Base-by-base conservation (phyloP, 2,888 invertebrate species). In the Oxystoma pomonae region DNA sequence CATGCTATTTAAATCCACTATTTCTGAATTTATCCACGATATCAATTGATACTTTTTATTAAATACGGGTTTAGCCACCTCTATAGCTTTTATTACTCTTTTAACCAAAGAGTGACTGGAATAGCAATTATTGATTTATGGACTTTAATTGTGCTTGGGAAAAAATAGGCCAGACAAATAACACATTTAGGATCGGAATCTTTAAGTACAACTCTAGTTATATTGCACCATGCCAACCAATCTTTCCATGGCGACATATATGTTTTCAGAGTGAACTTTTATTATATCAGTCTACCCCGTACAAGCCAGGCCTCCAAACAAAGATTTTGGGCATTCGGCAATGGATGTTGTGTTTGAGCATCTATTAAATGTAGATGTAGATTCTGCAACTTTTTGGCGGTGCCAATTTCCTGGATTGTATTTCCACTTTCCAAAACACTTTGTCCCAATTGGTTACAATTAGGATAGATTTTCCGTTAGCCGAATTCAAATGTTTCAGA, bases 221-320 rank as follows among this genome's bases (percentile, higher is more conserved):
- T 18, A 9, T 7, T 16, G n/a, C 22, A 51, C 59, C 58, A 65
- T 3, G 2, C n/a, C 3, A 58, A 2, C 64, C 66, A 66, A 20
- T 55, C 9, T 57, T 61, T 64, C 66, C 61, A 66, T 3, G 63
- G 62, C 2, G 55, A 12, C 12, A 2, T n/a, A 35, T 65, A 65
- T n/a, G 65, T 63, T 50, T 52, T 60, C 3, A 63, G 22, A 1
- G 63, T 60, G 17, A 59, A 7, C 35, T 35, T 35, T 35, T 35
- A 35, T 35, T 3, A 7, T 7, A 7, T 3, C 12, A 35, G 3
- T 7, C 35, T 12, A 35, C 35, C 35, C 35, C 35, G 35, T 35
- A 35, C 12, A 3, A 7, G 3, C 35, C 35, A 35, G 9, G 9
- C 35, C 35, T 35, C 35, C 9, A 35, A 35, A 35, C 5, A 3